Evolutionary conservation across 2,113 vertebrate species (phyloP).

Genomic region (Siphamia tubifer): DNA sequence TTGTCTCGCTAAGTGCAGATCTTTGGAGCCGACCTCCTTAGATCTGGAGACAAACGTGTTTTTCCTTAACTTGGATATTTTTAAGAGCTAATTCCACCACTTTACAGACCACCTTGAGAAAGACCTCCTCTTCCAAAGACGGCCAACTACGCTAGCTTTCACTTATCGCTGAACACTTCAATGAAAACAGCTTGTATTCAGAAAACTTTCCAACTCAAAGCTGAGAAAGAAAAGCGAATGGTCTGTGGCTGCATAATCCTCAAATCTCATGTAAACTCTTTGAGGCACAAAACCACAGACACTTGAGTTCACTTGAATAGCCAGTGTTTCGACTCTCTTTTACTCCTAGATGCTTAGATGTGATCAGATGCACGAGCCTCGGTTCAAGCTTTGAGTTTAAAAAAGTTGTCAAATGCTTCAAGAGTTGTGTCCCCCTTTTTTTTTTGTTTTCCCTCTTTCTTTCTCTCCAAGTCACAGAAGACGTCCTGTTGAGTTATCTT

Average conservation of each 20-base stretch:
- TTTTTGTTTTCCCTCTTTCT: no score
- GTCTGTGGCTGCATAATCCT: slow-evolving; percentile 22
- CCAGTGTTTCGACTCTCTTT: slow-evolving; percentile 8
- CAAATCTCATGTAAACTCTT: slow-evolving; percentile 21
- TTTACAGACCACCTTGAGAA: slow-evolving; percentile 78
- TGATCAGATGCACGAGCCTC: slow-evolving; percentile 60
- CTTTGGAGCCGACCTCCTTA: slow-evolving; percentile 80
- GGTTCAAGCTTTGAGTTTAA: slow-evolving; percentile 89
- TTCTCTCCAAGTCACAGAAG: slow-evolving; percentile 70
- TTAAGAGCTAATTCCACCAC: slow-evolving; percentile 44
- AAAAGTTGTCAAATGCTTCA: slow-evolving; percentile 84
- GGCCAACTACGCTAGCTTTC: slow-evolving; percentile 62
- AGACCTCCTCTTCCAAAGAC: slow-evolving; percentile 77
- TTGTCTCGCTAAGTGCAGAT: slow-evolving; percentile 56
- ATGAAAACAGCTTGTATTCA: slow-evolving; percentile 62
- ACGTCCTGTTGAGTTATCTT: slow-evolving; percentile 52
- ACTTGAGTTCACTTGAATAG: slow-evolving; percentile 33
- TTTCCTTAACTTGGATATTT: slow-evolving; percentile 35
- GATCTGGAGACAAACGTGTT: slow-evolving; percentile 80
- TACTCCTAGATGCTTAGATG: slow-evolving; percentile 41
- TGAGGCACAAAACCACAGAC: slow-evolving; percentile 36
- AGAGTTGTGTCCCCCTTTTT: slow-evolving; percentile 53
- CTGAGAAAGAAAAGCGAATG: slow-evolving; percentile 56
- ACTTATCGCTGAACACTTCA: slow-evolving; percentile 46
- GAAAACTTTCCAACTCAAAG: slow-evolving; percentile 85